phyloP scores from a whole-genome alignment of 2,113 vertebrate species.

The Leuciscus idus region DNA sequence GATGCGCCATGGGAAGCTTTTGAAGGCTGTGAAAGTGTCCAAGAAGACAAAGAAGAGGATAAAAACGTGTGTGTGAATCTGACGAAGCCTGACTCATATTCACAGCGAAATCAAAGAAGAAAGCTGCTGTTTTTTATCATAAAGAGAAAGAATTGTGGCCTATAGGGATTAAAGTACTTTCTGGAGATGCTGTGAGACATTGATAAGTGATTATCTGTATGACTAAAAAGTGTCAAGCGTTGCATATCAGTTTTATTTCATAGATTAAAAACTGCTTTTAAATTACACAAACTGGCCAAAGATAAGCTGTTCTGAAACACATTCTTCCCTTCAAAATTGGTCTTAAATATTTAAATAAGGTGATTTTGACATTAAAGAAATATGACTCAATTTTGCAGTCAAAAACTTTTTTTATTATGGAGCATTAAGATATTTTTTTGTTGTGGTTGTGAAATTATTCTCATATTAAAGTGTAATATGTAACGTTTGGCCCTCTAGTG shows the following conservation, averaged over 20 bases:
- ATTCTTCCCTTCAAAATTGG: not conserved
- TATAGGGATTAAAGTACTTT: not conserved
- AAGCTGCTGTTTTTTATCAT: not conserved
- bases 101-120: not conserved
- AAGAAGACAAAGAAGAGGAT: not conserved
- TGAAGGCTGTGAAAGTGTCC: conserved; percentile 17
- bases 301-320: not conserved
- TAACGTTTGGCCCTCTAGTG: too few relatives aligned
- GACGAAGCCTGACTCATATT: not conserved
- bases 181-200: not conserved
- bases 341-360: not conserved
- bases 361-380: not conserved
- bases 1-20: not conserved
- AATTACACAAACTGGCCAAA: not conserved
- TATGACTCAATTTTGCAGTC: not conserved
- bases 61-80: not conserved
- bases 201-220: not conserved
- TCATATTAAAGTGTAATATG: too few relatives aligned
- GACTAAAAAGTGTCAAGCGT: not conserved
- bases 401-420: not conserved
- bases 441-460: too few relatives aligned
- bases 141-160: not conserved
- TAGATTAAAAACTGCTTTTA: not conserved
- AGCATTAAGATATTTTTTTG: not conserved
- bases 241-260: not conserved